Percentiles rank a stretch among this genome's conserved stretches.
Evolutionary conservation across 2,113 vertebrate species (phyloP).

Genomic region (human): GRCh38 chr5:123470501-123471000

Average conservation of each 20-base stretch:
- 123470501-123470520: neutral
- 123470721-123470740: neutral
- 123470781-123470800: neutral
- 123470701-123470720: neutral
- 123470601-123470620: neutral
- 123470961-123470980: neutral
- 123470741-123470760: slow-evolving; percentile 15
- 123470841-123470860: neutral
- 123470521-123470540: neutral
- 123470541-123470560: neutral
- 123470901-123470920: neutral
- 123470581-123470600: neutral
- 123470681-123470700: neutral
- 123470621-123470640: neutral
- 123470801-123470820: neutral
- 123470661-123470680: neutral
- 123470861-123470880: slow-evolving; percentile 29
- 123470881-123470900: neutral
- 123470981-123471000: neutral
- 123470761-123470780: neutral
- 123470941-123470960: neutral
- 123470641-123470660: neutral
- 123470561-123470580: neutral
- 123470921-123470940: neutral
- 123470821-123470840: neutral